Evolutionary conservation across 2,797 vertebrate genomes (phyloP).

Genomic region (Salarias fasciatus): DNA sequence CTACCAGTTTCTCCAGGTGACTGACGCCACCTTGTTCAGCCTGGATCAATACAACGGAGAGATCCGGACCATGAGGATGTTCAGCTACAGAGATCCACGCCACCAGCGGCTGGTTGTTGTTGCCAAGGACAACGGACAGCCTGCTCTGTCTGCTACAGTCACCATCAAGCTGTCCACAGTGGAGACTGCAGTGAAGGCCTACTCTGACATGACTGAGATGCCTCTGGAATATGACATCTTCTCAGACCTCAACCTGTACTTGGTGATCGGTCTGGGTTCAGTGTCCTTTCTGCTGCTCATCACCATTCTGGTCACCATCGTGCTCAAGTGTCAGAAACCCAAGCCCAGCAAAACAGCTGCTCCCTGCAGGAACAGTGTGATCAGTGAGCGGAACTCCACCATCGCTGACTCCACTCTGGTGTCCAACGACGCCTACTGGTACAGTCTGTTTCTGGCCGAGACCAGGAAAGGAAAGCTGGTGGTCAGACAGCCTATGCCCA

Average conservation of each 20-base stretch:
- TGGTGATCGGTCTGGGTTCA: conserved; percentile 68
- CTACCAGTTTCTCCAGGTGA: conserved; percentile 60
- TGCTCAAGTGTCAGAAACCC: conserved; percentile 67
- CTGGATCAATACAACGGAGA: conserved; percentile 63
- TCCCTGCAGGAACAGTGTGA: conserved; percentile 70
- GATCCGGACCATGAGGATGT: conserved; percentile 58
- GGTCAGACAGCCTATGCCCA: conserved; percentile 69
- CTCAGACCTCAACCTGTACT: conserved; percentile 70
- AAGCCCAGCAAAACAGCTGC: conserved; percentile 51
- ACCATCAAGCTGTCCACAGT: conserved; percentile 65
- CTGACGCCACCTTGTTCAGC: conserved; percentile 57
- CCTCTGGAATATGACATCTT: conserved; percentile 64
- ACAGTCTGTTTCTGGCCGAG: conserved; percentile 73
- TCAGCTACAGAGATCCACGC: conserved; percentile 58
- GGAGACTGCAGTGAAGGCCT: conserved; percentile 55
- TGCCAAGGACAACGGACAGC: conserved; percentile 61
- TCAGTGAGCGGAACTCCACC: conserved; percentile 71
- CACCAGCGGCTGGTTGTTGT: conserved; percentile 54
- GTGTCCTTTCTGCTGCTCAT: conserved; percentile 70
- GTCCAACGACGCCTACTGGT: conserved; percentile 76
- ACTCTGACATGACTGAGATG: conserved; percentile 64
- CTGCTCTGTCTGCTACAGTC: conserved; percentile 63
- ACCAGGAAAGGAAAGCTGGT: conserved; percentile 73
- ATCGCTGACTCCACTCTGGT: conserved; percentile 72
- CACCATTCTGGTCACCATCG: conserved; percentile 51